Evolutionary conservation across 2,797 vertebrate genomes (phyloP).

Genomic region (Rousettus madagascariensis): DNA sequence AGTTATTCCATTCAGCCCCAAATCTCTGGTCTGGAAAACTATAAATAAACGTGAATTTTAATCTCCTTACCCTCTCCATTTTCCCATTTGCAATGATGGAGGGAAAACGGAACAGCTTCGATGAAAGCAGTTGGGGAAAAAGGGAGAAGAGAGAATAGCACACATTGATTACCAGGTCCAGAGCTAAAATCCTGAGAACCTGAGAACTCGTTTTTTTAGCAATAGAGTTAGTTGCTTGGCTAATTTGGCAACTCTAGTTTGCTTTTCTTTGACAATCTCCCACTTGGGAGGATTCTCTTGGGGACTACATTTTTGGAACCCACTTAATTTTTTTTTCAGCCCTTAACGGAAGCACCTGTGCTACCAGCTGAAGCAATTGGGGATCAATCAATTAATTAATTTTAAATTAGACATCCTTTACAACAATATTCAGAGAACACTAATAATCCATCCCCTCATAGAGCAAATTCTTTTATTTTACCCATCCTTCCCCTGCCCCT

Average conservation of each 20-base stretch:
- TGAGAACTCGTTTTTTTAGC: not conserved
- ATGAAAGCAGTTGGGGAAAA: not conserved
- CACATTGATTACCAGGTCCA: not conserved
- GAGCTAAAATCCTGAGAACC: not conserved
- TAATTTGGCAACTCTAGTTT: not conserved
- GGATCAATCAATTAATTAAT: not conserved
- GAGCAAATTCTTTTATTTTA: not conserved
- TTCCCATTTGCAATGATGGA: not conserved
- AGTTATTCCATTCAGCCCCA: not conserved
- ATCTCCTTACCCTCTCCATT: not conserved
- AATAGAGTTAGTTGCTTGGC: not conserved
- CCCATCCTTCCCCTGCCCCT: not conserved
- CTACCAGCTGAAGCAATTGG: not conserved
- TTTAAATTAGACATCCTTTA: not conserved
- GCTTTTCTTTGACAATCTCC: not conserved
- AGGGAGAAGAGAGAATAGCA: not conserved
- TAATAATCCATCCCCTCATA: not conserved
- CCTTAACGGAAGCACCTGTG: not conserved
- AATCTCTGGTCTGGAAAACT: not conserved
- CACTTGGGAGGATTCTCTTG: not conserved
- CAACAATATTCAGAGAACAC: not conserved
- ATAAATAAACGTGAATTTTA: not conserved
- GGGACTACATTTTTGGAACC: not conserved
- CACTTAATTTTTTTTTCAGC: not conserved
- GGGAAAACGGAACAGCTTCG: not conserved